Percentiles rank a stretch among this genome's conserved stretches.
Evolutionary conservation across 2,797 vertebrate genomes (phyloP).

Genomic region (Distichodus sexfasciatus): DNA sequence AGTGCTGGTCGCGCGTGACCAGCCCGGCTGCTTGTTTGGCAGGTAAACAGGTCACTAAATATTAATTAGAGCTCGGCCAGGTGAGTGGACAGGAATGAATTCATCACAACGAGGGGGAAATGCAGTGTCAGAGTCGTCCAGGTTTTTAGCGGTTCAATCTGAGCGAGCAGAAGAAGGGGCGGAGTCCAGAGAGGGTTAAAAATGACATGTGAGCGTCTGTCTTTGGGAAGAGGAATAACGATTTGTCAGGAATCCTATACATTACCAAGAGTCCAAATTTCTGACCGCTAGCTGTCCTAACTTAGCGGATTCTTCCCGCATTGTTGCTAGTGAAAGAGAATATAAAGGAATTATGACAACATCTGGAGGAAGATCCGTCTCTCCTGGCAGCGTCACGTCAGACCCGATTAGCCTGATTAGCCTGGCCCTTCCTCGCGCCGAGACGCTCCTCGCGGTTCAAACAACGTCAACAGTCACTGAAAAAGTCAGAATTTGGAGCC

Average conservation of each 20-base stretch:
- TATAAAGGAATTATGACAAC: conserved; percentile 37
- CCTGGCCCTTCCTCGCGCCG: neutral
- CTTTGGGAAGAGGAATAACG: too few species aligned
- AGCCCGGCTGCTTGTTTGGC: too few species aligned
- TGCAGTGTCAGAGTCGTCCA: conserved; percentile 17
- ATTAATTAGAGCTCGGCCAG: conserved; percentile 35
- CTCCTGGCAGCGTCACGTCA: conserved; percentile 27
- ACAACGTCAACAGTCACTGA: conserved; percentile 11
- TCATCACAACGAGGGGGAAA: conserved; percentile 25
- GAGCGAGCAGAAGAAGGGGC: conserved; percentile 1
- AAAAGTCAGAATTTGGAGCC: conserved; percentile 40
- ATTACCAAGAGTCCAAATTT: too few species aligned
- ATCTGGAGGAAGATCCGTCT: conserved; percentile 41
- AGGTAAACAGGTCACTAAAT: conserved; percentile 36
- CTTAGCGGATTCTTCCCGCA: too few species aligned
- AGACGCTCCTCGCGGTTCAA: neutral
- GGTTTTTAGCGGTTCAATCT: conserved; percentile 25
- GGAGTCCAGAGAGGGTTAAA: too few species aligned
- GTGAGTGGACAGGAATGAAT: conserved; percentile 38
- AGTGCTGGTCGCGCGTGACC: too few species aligned
- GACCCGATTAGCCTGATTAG: neutral
- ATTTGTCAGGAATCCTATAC: too few species aligned
- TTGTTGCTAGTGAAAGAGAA: too few species aligned
- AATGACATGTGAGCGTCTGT: too few species aligned
- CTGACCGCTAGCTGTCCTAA: too few species aligned